A percentile compares a stretch with the other conserved stretches of the same genome.
phyloP scores from a whole-genome alignment of 1,140 invertebrate species.

The Drosophila funebris region DNA sequence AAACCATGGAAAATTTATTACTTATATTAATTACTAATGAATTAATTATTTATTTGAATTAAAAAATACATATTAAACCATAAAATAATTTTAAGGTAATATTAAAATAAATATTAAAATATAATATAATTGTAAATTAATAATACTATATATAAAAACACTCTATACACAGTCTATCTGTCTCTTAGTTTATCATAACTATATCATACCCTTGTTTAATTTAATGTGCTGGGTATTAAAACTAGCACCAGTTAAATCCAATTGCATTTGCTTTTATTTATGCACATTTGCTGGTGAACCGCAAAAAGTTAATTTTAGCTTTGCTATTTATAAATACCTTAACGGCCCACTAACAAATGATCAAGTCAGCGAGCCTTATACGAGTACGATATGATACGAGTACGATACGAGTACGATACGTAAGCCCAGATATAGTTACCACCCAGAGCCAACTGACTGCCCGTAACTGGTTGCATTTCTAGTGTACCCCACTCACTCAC shows the following conservation, averaged over 20 bases:
- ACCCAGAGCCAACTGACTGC: slow-evolving; percentile 28
- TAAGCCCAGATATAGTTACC: slow-evolving; percentile 76
- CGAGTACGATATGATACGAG: slow-evolving; percentile 47
- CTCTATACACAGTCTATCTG: background rate
- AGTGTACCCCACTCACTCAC: background rate
- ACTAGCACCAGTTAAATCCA: slow-evolving; percentile 52
- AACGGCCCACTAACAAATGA: slow-evolving; percentile 70
- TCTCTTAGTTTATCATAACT: background rate
- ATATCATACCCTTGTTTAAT: background rate
- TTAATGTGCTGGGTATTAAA: slow-evolving; percentile 2
- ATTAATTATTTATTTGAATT: too few relatives aligned
- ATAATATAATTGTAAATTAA: too few relatives aligned
- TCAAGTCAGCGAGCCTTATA: slow-evolving; percentile 64
- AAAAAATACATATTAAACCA: too few relatives aligned
- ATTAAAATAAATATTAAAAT: too few relatives aligned
- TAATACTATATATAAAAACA: background rate
- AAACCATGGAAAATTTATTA: too few relatives aligned
- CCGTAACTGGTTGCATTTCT: slow-evolving; percentile 65
- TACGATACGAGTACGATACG: too few relatives aligned
- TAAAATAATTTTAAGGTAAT: too few relatives aligned
- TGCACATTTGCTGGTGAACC: slow-evolving; percentile 58
- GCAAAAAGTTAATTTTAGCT: slow-evolving; percentile 80
- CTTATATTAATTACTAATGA: too few relatives aligned
- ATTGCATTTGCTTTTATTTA: slow-evolving; percentile 62
- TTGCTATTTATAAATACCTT: slow-evolving; percentile 76